Conservation (phyloP, 2,888 invertebrate genomes). For the Megaustenia siamemsis region DNA sequence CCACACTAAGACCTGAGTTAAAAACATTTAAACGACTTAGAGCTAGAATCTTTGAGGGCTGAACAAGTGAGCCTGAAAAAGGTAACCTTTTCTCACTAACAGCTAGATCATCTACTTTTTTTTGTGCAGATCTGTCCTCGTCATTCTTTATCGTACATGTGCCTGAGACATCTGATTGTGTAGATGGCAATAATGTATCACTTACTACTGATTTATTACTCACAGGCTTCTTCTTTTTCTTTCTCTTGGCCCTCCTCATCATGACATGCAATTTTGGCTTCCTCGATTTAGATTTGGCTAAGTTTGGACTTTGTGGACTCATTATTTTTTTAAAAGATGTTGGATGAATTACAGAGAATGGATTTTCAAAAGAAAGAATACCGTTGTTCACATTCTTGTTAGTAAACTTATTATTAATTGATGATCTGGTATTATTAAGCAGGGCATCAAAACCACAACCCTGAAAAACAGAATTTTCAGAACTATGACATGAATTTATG, state of each 20-base stretch:
- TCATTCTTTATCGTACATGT: background rate
- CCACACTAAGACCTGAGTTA: slow-evolving; percentile 39
- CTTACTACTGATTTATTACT: slow-evolving; percentile 8
- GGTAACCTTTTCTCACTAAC: slow-evolving; percentile 29
- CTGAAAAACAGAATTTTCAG: slow-evolving; percentile 41
- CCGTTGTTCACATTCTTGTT: slow-evolving; percentile 53
- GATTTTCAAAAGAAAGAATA: slow-evolving; percentile 55
- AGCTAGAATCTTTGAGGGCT: slow-evolving; percentile 48
- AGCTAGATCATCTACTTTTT: slow-evolving; percentile 28
- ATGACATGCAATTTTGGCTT: slow-evolving; percentile 75
- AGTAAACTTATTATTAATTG: slow-evolving; percentile 73
- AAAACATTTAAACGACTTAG: slow-evolving; percentile 49
- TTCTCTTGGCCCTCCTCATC: slow-evolving; percentile 69
- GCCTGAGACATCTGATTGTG: slow-evolving; percentile 6
- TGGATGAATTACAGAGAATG: slow-evolving; percentile 35
- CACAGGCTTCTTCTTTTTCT: slow-evolving; percentile 49
- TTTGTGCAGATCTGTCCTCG: slow-evolving; percentile 28
- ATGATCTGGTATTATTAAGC: slow-evolving; percentile 75
- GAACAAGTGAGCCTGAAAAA: slow-evolving; percentile 40
- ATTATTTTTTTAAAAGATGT: slow-evolving; percentile 44
- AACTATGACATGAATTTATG: background rate
- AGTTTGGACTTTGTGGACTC: slow-evolving; percentile 38
- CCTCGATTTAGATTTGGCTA: slow-evolving; percentile 64
- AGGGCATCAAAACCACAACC: slow-evolving; percentile 69
- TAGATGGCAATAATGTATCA: background rate